Base-by-base conservation (phyloP, 1,140 invertebrate genomes). In the Aricia agestis region DNA sequence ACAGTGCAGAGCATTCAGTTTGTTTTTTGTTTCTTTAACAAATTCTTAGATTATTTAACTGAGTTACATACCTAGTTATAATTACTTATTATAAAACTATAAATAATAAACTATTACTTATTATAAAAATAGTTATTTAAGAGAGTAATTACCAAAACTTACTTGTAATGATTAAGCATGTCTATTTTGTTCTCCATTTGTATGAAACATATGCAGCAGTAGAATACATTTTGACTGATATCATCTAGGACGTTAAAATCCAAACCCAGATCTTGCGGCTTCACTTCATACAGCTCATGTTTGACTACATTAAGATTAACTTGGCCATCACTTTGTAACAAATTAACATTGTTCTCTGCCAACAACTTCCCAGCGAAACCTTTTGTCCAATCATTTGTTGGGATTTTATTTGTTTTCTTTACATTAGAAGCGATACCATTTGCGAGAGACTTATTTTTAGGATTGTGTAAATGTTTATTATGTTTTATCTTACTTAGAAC, bases 151-250 rank as follows among this genome's bases (percentile, higher is more conserved):
- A 58, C 7, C 9, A 70, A 72, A 65, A 75, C 78, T 74, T 78
- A 92, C 91, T 81, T 91, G 69, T 36, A 36, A 36, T 92, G 91
- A 59, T 83, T 74, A 6, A 92, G 61, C 76, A 91, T 82, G 25
- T 85, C 82, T 17, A 45, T 58, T 42, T 78, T 78, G 4, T 71
- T 81, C 32, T 66, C 76, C 42, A 75, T 87, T 71, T 84, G 81
- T n/a, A 75, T 70, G 18, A 90, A 86, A 70, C 91, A 92, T 13
- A 90, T 84, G 66, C 91, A 92, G 71, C 91, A 92, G 59, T 83
- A 78, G 71, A 74, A 84, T 25, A 75, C 66, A 9, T 77, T 76
- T 7, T 52, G 18, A 6, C 36, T 58, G 7, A 58, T 72, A 32
- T 70, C 66, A 19, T 72, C 58, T 15, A 72, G 61, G n/a, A 32